Percentiles rank a stretch among this genome's conserved stretches.
Conservation (phyloP, 2,888 invertebrate species). For the Eugnorisma glareosa region DNA sequence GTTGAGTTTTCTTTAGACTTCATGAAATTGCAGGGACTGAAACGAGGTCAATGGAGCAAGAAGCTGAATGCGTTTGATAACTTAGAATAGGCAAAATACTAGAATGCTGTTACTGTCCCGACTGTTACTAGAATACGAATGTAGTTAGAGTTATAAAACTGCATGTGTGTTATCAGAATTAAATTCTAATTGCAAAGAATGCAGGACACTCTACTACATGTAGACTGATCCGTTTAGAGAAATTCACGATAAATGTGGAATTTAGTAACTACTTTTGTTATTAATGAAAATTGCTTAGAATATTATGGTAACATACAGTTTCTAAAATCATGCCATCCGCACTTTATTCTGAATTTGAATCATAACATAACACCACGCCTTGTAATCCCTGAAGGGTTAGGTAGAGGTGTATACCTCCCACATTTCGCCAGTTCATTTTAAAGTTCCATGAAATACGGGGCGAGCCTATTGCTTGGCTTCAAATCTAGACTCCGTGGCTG, state of each 20-base stretch:
- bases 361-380: no score
- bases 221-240: neutral
- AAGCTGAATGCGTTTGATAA: constrained; percentile 83
- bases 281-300: neutral
- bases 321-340: neutral
- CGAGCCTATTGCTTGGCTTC: no score
- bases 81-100: constrained; percentile 68
- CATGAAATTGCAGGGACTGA: constrained; percentile 58
- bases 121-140: constrained; percentile 63
- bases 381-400: no score
- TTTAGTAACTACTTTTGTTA: neutral
- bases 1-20: constrained; percentile 59
- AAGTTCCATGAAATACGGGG: no score
- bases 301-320: neutral
- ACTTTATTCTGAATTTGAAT: neutral
- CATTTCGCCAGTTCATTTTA: no score
- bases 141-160: constrained; percentile 39
- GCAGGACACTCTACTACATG: neutral
- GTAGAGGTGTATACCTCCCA: no score
- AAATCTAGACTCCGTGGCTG: no score
- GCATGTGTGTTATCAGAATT: constrained; percentile 2
- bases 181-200: constrained; percentile 1
- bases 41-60: constrained; percentile 86
- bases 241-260: neutral
- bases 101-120: constrained; percentile 44